Evolutionary conservation across 2,113 vertebrate species (phyloP).

Genomic region (Malurus elegans): DNA sequence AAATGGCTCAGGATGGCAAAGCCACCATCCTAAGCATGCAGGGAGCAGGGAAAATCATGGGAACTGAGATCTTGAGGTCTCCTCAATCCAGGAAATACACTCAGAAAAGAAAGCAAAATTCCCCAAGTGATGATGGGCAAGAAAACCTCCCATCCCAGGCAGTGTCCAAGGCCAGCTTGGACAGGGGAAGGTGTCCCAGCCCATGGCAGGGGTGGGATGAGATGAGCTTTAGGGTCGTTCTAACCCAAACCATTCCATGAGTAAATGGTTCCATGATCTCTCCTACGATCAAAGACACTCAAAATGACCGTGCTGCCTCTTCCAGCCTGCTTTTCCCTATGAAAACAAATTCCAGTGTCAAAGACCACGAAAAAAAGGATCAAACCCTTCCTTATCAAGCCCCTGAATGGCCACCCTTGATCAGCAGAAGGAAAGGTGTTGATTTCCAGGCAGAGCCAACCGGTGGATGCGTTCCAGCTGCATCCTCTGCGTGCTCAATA

Average conservation of each 20-base stretch:
- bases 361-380: background rate
- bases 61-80: background rate
- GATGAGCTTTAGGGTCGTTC: background rate
- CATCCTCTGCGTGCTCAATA: background rate
- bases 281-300: background rate
- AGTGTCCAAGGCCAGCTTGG: background rate
- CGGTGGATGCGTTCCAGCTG: background rate
- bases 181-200: fast-evolving
- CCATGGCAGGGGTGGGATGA: background rate
- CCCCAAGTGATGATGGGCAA: background rate
- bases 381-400: background rate
- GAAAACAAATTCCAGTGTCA: background rate
- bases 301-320: background rate
- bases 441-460: background rate
- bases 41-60: background rate
- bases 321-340: background rate
- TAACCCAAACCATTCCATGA: background rate
- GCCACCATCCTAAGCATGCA: background rate
- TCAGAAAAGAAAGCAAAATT: background rate
- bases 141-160: background rate
- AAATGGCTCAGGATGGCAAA: background rate
- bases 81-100: background rate
- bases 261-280: background rate
- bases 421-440: background rate
- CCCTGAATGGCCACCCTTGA: background rate